Evolutionary conservation across 2,888 invertebrate species (phyloP), one percentile per base, ranked within the genome.

Genomic region (Candidula unifasciata): DNA sequence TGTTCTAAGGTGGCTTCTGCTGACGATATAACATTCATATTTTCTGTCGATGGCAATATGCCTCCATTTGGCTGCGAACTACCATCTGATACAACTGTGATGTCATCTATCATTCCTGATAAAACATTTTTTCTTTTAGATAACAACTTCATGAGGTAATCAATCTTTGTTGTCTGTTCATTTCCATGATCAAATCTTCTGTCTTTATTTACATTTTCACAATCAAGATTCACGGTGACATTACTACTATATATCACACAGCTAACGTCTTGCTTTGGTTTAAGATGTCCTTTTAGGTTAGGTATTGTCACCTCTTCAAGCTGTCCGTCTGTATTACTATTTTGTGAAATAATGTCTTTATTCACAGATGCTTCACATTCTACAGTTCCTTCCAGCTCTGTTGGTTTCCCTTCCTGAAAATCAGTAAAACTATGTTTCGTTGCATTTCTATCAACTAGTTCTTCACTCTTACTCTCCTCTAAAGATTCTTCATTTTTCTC

Each of bases 111-210:
- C 88, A 92, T 88, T 82, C 89, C 88, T 52, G 88, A 86, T 8
- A 91, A 86, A 57, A 90, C 80, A 57, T 88, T 80, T 86, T 90
- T 90, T 78, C 89, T 87, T 82, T 87, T 90, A 73, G 89, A 88
- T 74, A 92, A 85, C 24, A 92, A 79, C 54, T 86, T 86, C 89
- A 90, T 89, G 54, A 92, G 81, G 85, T 89, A 89, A 3, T 89
- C 88, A 35, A 89, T 35, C 60, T 83, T 79, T 33, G 21, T n/a
- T 71, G 52, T 16, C 44, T 73, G n/a, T 10, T 16, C 44, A n/a
- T 52, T 21, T 2, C n/a, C 52, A 3, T 73, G 2, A 3, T 73
- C 73, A 73, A 16, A 44, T 52, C 44, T 10, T 18, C n/a, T 73
- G 73, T 35, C 71, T 69, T 2, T 18, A 16, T 2, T 2, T 52